Percentiles rank a stretch among this genome's conserved stretches.
Conservation (phyloP, 2,113 vertebrate genomes). For the Tapirus terrestris region DNA sequence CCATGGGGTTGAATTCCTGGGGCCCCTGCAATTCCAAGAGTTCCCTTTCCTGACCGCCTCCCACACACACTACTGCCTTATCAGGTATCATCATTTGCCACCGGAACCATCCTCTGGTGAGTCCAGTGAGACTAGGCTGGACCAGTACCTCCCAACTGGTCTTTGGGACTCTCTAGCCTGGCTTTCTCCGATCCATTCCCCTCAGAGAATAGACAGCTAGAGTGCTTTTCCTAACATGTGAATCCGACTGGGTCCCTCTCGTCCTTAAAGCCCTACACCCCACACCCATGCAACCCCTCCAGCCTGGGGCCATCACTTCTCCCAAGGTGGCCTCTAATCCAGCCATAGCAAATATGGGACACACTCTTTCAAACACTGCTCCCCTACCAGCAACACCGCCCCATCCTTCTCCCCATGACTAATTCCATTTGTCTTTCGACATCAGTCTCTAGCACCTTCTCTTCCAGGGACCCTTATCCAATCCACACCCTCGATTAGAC, state of each 20-base stretch:
- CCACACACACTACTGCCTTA: background rate
- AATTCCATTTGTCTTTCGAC: background rate
- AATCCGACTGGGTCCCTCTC: background rate
- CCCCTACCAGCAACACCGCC: background rate
- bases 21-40: background rate
- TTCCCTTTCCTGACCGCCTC: background rate
- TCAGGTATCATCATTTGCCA: background rate
- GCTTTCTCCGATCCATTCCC: background rate
- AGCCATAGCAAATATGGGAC: background rate
- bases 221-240: background rate
- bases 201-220: background rate
- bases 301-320: background rate
- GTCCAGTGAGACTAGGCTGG: background rate
- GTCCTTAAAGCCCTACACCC: background rate
- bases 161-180: background rate
- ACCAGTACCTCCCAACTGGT: background rate
- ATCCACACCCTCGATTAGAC: background rate
- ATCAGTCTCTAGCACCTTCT: background rate
- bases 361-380: background rate
- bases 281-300: background rate
- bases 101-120: rapidly evolving
- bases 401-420: background rate
- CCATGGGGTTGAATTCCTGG: background rate
- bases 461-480: background rate
- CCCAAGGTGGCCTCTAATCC: background rate